Conservation (phyloP, 2,113 vertebrate genomes). For the Eira barbara region DNA sequence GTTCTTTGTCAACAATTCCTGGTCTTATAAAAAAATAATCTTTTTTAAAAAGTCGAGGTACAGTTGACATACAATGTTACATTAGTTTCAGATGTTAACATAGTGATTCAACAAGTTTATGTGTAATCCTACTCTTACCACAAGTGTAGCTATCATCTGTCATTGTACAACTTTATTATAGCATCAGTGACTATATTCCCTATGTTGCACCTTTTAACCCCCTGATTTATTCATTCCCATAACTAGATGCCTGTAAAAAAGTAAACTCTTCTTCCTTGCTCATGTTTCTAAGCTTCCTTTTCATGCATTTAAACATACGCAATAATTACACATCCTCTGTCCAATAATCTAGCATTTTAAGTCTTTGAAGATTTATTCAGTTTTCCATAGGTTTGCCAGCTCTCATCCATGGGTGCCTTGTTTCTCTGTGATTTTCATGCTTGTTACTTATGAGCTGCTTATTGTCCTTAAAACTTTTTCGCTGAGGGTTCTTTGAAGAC, state of each 20-base stretch:
- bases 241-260: not conserved
- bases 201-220: not conserved
- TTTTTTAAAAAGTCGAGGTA: not conserved
- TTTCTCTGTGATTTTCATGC: not conserved
- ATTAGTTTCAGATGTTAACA: not conserved
- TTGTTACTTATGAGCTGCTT: not conserved
- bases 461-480: not conserved
- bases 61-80: not conserved
- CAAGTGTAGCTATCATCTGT: not conserved
- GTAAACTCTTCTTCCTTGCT: not conserved
- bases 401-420: not conserved
- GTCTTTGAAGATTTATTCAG: not conserved
- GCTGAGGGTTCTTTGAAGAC: not conserved
- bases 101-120: not conserved
- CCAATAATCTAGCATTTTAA: not conserved
- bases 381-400: not conserved
- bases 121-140: not conserved
- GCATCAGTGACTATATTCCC: not conserved
- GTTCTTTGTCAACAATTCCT: not conserved
- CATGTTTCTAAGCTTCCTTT: not conserved
- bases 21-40: not conserved
- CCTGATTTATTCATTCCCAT: not conserved
- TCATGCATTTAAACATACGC: not conserved
- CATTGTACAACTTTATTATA: not conserved
- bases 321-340: not conserved